Conservation (phyloP, 2,113 vertebrate genomes). For the Nothocercus nigrocapillus region DNA sequence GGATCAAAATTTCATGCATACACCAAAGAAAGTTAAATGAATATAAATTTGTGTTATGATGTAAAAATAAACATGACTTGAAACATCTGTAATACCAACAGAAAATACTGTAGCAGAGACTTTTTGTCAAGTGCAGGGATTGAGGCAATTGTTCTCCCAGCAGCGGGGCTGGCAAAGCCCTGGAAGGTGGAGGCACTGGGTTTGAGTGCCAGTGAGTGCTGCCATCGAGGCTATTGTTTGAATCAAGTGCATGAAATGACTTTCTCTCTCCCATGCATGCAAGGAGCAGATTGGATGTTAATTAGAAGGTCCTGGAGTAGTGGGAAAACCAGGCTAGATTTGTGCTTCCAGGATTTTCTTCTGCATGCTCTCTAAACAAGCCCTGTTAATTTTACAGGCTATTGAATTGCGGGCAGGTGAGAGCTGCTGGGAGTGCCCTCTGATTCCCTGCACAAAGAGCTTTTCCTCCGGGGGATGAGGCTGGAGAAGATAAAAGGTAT, state of each 20-base stretch:
- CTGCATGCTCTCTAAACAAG: slow-evolving; percentile 3
- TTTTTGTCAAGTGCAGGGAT: neutral
- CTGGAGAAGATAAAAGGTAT: neutral
- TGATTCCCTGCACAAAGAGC: neutral
- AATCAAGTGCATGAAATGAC: neutral
- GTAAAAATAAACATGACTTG: neutral
- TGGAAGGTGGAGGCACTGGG: neutral
- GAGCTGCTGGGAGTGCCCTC: neutral
- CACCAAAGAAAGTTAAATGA: neutral
- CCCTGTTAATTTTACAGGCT: neutral
- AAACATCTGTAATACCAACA: neutral
- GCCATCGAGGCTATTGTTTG: neutral
- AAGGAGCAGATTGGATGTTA: slow-evolving; percentile 6
- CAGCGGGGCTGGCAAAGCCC: neutral
- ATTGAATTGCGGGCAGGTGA: neutral
- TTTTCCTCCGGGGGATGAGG: neutral
- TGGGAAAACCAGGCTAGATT: neutral
- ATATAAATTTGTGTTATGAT: neutral
- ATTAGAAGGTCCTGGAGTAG: neutral
- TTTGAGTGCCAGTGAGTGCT: neutral
- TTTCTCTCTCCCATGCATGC: neutral
- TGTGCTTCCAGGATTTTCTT: neutral
- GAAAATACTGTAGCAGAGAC: neutral
- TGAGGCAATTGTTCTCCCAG: neutral
- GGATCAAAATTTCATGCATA: neutral